Evolutionary conservation across 2,113 vertebrate genomes (phyloP).

Genomic region (Mohoua ochrocephala): DNA sequence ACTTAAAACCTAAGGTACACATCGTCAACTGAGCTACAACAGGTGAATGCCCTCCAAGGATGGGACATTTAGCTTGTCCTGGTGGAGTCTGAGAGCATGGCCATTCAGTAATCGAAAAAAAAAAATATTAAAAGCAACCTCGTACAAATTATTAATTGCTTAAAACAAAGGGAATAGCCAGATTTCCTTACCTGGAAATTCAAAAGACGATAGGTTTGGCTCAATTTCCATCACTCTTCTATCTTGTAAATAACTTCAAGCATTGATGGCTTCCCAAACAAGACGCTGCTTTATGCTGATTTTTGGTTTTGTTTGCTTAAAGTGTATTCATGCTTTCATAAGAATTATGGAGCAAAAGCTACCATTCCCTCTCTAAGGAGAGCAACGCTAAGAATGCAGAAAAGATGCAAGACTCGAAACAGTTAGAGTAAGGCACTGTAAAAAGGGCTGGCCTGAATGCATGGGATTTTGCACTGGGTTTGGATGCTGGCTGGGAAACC

Average conservation of each 20-base stretch:
- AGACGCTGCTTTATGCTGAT: slow-evolving; percentile 50
- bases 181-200: slow-evolving; percentile 58
- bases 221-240: slow-evolving; percentile 69
- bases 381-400: slow-evolving; percentile 18
- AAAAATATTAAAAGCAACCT: neutral
- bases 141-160: slow-evolving; percentile 3
- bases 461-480: neutral
- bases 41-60: neutral
- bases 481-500: neutral
- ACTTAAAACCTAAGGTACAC: slow-evolving; percentile 21
- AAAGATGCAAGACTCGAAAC: slow-evolving; percentile 16
- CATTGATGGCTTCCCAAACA: slow-evolving; percentile 60
- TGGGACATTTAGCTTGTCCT: neutral
- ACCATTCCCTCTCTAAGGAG: neutral
- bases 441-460: neutral
- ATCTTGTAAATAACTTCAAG: slow-evolving; percentile 56
- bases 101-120: neutral
- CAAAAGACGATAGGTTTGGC: slow-evolving; percentile 59
- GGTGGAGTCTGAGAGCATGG: neutral
- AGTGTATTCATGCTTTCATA: slow-evolving; percentile 11
- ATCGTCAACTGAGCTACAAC: neutral
- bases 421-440: slow-evolving; percentile 8
- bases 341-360: slow-evolving; percentile 30
- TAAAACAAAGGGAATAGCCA: slow-evolving; percentile 61
- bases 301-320: slow-evolving; percentile 54